A percentile compares a stretch with the other conserved stretches of the same genome.
phyloP scores from a whole-genome alignment of 2,113 vertebrate species.

The Mellivora capensis region DNA sequence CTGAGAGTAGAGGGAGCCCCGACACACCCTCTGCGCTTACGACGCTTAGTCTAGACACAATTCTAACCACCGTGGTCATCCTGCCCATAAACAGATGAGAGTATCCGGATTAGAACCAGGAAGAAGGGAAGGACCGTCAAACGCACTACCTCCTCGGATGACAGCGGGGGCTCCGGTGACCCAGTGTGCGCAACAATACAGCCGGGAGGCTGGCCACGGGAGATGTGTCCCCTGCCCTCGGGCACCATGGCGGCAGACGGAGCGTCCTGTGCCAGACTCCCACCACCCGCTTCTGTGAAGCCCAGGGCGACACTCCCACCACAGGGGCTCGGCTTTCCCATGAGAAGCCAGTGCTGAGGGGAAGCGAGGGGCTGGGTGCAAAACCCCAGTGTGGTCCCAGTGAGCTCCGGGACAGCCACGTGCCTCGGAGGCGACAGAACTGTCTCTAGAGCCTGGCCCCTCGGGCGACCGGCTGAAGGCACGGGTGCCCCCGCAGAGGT shows the following conservation, averaged over 20 bases:
- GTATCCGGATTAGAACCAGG: neutral
- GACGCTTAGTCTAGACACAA: neutral
- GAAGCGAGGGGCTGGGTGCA: neutral
- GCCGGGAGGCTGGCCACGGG: neutral
- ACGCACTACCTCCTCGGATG: fast-evolving
- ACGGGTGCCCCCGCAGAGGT: too few relatives aligned
- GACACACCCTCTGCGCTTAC: neutral
- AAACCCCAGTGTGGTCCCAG: neutral
- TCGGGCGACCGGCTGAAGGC: neutral
- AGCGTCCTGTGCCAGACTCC: neutral
- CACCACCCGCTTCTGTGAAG: neutral
- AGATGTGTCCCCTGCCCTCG: neutral
- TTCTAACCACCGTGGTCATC: too few relatives aligned
- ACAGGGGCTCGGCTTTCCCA: neutral
- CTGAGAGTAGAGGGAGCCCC: neutral
- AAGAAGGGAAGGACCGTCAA: neutral
- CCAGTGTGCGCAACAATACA: fast-evolving
- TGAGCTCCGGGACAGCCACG: neutral
- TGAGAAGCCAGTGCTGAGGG: neutral
- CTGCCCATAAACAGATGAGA: neutral
- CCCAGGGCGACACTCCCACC: neutral
- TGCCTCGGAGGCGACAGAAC: neutral
- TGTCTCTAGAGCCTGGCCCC: neutral
- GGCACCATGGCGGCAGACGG: neutral
- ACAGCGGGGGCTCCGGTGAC: fast-evolving